phyloP scores from a whole-genome alignment of 2,888 invertebrate genomes.

The Dasysyrphus albostriatus region DNA sequence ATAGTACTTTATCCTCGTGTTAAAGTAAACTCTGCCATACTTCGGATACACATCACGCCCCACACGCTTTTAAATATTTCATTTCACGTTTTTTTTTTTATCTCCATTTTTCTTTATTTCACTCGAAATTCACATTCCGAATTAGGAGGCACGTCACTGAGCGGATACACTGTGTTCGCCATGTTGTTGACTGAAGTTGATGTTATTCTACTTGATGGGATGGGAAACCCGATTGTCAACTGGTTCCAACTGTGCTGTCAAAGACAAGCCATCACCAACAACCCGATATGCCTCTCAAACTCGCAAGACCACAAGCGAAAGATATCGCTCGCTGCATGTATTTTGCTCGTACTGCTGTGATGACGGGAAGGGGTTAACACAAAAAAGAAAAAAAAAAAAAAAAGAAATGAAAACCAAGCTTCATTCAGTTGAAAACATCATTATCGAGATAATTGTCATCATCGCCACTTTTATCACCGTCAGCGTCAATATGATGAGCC shows the following conservation, averaged over 20 bases:
- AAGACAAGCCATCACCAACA: constrained; percentile 29
- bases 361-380: not conserved
- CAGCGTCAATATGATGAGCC: constrained; percentile 62
- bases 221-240: constrained; percentile 63
- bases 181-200: constrained; percentile 36
- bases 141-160: constrained; percentile 59
- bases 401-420: not conserved
- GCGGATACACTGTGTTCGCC: not conserved
- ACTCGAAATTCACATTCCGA: constrained; percentile 51
- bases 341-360: not conserved
- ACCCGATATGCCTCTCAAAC: constrained; percentile 43
- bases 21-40: constrained; percentile 34
- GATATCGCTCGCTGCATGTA: constrained; percentile 31
- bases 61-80: constrained; percentile 44
- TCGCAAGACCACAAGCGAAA: constrained; percentile 47
- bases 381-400: not conserved
- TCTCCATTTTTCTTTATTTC: not conserved
- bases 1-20: not conserved
- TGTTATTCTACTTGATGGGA: constrained; percentile 32
- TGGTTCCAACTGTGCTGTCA: constrained; percentile 57
- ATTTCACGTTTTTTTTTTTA: constrained; percentile 7
- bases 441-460: constrained; percentile 57
- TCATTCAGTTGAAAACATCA: constrained; percentile 43
- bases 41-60: constrained; percentile 35
- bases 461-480: constrained; percentile 42